These are phyloP conservation scores for Umimayanthus kanabou DNA, from an alignment of 92 coral and sea anemone species.

Conservation along the genomic window DNA sequence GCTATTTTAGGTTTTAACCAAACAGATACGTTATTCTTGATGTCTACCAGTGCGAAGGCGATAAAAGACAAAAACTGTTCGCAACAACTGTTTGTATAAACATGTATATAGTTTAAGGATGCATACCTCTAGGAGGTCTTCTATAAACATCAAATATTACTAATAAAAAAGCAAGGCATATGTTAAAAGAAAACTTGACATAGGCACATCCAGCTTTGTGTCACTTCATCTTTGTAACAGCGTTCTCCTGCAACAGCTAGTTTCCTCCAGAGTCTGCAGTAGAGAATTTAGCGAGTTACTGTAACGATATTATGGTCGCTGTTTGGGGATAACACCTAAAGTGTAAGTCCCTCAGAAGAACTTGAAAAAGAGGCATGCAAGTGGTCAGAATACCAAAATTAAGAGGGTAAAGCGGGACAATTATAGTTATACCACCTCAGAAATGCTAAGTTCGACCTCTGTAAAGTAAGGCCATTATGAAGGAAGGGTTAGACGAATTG, in stretches of 20 bases:
- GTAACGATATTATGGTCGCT: background rate
- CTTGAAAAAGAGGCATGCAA: too few relatives aligned
- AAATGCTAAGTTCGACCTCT: too few relatives aligned
- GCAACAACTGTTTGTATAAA: conserved; percentile 4
- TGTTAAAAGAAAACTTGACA: conserved; percentile 4
- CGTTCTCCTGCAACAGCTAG: background rate
- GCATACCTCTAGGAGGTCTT: conserved; percentile 19
- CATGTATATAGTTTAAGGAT: background rate
- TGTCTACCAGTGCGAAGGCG: conserved; percentile 24
- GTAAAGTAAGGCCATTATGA: too few relatives aligned
- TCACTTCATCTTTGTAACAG: background rate
- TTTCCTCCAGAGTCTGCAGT: conserved; percentile 38
- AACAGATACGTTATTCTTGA: background rate
- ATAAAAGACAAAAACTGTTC: conserved; percentile 19
- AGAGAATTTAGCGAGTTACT: background rate
- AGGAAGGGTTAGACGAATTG: background rate
- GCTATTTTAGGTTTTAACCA: background rate
- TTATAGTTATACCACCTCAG: too few relatives aligned
- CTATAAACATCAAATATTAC: conserved; percentile 19
- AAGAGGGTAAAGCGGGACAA: too few relatives aligned
- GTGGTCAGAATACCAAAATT: too few relatives aligned
- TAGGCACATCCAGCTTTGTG: background rate
- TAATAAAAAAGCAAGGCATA: conserved; percentile 2
- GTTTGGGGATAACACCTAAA: background rate
- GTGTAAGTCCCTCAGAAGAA: too few relatives aligned